These are phyloP conservation scores for Tapirus indicus DNA, from an alignment of 2,797 vertebrate genomes.

Conservation along the genomic window DNA sequence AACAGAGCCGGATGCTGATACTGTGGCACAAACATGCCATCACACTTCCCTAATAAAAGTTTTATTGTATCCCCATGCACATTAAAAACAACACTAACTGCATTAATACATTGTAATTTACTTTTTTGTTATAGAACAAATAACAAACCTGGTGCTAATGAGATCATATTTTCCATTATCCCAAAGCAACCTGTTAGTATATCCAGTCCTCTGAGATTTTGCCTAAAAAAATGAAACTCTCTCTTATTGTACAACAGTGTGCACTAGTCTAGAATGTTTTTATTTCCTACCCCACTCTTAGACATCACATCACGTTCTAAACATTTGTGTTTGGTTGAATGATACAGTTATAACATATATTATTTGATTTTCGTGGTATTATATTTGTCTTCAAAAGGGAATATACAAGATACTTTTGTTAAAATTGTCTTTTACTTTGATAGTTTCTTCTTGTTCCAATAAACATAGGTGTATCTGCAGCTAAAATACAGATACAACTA, in stretches of 20 bases:
- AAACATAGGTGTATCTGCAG: conserved; percentile 73
- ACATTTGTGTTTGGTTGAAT: conserved; percentile 39
- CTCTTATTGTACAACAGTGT: background rate
- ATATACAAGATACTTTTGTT: background rate
- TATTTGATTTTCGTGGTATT: conserved; percentile 64
- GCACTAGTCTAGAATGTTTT: background rate
- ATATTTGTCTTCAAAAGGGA: conserved; percentile 1
- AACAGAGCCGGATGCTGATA: conserved; percentile 83
- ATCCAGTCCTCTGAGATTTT: conserved; percentile 82
- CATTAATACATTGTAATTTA: conserved; percentile 91
- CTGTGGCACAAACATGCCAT: conserved; percentile 86
- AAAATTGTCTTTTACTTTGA: conserved; percentile 60
- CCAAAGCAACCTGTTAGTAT: conserved; percentile 85
- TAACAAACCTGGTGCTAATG: conserved; percentile 90
- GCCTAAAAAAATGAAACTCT: conserved; percentile 50
- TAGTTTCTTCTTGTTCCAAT: conserved; percentile 73
- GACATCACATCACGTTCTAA: conserved; percentile 34
- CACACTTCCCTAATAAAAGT: conserved; percentile 90
- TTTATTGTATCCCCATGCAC: conserved; percentile 89
- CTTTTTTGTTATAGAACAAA: conserved; percentile 88
- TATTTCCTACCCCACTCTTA: background rate
- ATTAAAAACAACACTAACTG: conserved; percentile 90
- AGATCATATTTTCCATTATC: conserved; percentile 90
- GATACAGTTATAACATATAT: conserved; percentile 67
- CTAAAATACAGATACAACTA: conserved; percentile 64